phyloP scores from a whole-genome alignment of 2,797 vertebrate species.

The Phrynocephalus vlangalii region DNA sequence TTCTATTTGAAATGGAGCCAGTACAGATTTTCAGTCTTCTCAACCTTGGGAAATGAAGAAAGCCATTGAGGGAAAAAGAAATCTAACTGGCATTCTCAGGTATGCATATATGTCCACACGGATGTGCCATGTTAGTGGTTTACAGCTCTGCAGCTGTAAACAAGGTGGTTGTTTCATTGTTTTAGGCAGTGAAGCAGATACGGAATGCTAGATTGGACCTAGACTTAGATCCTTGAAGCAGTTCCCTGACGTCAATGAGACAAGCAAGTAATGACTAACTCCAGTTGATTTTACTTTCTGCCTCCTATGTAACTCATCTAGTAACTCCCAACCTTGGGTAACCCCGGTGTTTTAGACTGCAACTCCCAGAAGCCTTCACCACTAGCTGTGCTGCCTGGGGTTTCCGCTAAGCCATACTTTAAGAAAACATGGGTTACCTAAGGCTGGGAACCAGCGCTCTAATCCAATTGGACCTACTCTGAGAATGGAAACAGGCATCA shows the following conservation, averaged over 20 bases:
- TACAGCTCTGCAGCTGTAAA: neutral
- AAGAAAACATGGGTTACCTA: too few species aligned
- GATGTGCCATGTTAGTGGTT: neutral
- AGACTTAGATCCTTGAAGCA: neutral
- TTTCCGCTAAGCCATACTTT: too few species aligned
- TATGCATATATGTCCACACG: neutral
- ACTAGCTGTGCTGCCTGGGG: too few species aligned
- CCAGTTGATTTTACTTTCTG: neutral
- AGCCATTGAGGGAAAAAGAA: neutral
- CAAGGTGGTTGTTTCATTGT: neutral
- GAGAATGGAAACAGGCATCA: too few species aligned
- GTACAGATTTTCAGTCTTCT: neutral
- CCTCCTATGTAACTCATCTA: too few species aligned
- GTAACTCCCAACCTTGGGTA: too few species aligned
- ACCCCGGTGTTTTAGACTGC: too few species aligned
- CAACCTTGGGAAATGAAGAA: constrained; percentile 17
- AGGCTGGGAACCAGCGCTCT: too few species aligned
- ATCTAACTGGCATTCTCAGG: neutral
- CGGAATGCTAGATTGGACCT: neutral
- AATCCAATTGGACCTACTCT: too few species aligned
- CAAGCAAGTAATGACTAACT: neutral
- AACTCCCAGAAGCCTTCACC: too few species aligned
- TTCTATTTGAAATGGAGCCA: neutral
- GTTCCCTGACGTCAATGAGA: neutral
- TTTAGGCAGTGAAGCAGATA: neutral